Conservation (phyloP, 2,113 vertebrate species). For the Nannobrachium achirus region DNA sequence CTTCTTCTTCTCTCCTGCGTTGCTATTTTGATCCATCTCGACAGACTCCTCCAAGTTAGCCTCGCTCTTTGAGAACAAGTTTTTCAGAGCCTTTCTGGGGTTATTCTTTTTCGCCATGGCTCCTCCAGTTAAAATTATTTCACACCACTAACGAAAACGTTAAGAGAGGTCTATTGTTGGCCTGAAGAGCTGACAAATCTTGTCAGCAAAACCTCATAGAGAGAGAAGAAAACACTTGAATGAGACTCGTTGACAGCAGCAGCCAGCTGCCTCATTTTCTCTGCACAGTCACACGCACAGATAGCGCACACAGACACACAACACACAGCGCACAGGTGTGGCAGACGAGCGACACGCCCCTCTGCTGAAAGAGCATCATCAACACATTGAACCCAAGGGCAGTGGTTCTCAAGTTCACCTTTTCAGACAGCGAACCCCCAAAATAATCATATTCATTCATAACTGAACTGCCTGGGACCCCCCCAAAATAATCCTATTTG, state of each 20-base stretch:
- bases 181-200: not conserved
- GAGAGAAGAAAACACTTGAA: not conserved
- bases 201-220: not conserved
- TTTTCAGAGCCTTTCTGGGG: constrained; percentile 54
- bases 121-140: too few species aligned
- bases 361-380: not conserved
- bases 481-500: too few species aligned
- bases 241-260: constrained; percentile 10
- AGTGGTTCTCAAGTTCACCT: too few species aligned
- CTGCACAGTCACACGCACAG: constrained; percentile 1
- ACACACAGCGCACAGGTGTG: constrained; percentile 41
- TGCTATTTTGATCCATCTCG: constrained; percentile 34
- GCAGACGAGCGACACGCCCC: constrained; percentile 44
- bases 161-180: too few species aligned
- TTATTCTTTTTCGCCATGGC: constrained; percentile 66
- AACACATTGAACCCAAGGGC: too few species aligned
- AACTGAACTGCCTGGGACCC: too few species aligned
- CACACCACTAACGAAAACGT: too few species aligned
- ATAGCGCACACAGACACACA: too few species aligned
- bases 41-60: constrained; percentile 27
- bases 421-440: too few species aligned
- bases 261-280: constrained; percentile 6
- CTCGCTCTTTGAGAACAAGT: constrained; percentile 72
- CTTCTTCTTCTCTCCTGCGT: constrained; percentile 44
- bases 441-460: too few species aligned